These are phyloP conservation scores for Dynastes hyllus DNA, from an alignment of 2,888 invertebrate species.

Conservation along the genomic window DNA sequence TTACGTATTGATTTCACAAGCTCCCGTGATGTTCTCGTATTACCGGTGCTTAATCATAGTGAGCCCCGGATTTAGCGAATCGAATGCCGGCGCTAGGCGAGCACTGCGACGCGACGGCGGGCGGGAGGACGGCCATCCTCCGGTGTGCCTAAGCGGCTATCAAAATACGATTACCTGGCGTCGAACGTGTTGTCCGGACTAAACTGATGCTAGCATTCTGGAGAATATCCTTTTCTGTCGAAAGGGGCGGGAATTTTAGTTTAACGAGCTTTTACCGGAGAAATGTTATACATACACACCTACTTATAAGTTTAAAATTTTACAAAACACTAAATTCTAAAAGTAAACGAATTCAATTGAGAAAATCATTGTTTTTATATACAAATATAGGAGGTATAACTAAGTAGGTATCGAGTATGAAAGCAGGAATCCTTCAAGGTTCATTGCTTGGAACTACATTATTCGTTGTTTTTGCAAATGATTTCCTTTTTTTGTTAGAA, in stretches of 20 bases:
- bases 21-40: conserved; percentile 68
- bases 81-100: conserved; percentile 56
- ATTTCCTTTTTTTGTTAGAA: no score
- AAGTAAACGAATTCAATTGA: no score
- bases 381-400: no score
- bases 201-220: background rate
- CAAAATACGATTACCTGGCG: conserved; percentile 51
- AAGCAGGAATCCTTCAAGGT: no score
- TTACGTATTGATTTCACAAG: conserved; percentile 70
- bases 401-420: no score
- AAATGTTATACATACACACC: background rate
- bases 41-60: conserved; percentile 69
- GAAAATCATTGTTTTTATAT: no score
- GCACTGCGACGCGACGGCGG: conserved; percentile 15
- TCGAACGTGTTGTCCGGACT: conserved; percentile 36
- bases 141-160: conserved; percentile 48
- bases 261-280: background rate
- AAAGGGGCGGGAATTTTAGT: background rate
- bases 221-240: background rate
- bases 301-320: no score
- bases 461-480: no score
- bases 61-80: conserved; percentile 68
- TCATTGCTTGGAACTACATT: no score
- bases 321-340: no score
- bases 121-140: background rate